Conservation (phyloP, 2,888 invertebrate genomes). For the Pharmacophagus antenor region DNA sequence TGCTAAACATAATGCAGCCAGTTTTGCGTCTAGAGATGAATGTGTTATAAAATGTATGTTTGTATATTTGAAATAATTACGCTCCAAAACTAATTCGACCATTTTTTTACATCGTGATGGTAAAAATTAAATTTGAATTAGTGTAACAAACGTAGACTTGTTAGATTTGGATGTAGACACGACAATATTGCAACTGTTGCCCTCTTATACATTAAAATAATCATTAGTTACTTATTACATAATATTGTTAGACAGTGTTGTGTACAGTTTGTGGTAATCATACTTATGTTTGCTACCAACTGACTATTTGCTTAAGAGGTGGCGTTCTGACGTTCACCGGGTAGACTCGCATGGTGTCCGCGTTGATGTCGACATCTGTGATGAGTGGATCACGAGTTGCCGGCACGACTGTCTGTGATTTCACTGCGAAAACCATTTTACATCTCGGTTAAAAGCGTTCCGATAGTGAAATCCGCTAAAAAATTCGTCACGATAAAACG, state of each 20-base stretch:
- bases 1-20: no score
- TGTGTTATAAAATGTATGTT: no score
- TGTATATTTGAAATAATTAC: no score
- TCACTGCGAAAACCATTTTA: slow-evolving; percentile 50
- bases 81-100: no score
- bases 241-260: background rate
- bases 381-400: slow-evolving; percentile 53
- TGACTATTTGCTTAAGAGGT: slow-evolving; percentile 10
- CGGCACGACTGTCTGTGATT: slow-evolving; percentile 57
- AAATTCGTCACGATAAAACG: slow-evolving; percentile 37
- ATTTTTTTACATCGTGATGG: no score
- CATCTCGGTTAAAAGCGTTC: slow-evolving; percentile 33
- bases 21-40: no score
- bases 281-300: slow-evolving; percentile 1
- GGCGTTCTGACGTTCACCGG: slow-evolving; percentile 3
- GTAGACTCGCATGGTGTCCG: slow-evolving; percentile 25
- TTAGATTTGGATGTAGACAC: background rate
- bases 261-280: slow-evolving; percentile 2
- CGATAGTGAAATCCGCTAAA: slow-evolving; percentile 47
- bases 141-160: background rate
- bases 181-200: background rate
- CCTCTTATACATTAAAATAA: background rate
- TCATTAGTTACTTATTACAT: background rate
- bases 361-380: slow-evolving; percentile 36
- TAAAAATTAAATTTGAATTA: no score